Percentiles rank a stretch among this genome's conserved stretches.
Evolutionary conservation across 2,888 invertebrate genomes (phyloP).

Genomic region (Yponomeuta evonymella): DNA sequence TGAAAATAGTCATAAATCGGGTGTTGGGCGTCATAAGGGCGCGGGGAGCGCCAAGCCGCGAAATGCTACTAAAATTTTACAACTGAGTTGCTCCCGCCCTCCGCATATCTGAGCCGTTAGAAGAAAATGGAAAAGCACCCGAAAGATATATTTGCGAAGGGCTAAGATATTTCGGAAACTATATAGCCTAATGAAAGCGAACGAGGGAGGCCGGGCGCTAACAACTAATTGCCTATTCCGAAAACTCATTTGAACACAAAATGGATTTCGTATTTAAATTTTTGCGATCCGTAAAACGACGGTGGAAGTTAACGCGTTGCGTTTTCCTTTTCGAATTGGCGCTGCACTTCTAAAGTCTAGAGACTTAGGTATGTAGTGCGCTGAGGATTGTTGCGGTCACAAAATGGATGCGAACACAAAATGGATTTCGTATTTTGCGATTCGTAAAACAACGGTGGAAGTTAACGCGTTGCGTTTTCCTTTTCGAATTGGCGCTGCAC

Average conservation of each 20-base stretch:
- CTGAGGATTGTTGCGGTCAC: slow-evolving; percentile 75
- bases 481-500: no score
- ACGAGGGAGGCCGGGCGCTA: slow-evolving; percentile 73
- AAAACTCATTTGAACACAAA: slow-evolving; percentile 77
- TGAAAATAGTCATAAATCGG: slow-evolving; percentile 16
- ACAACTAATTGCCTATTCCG: slow-evolving; percentile 76
- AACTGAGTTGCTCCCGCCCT: slow-evolving; percentile 51
- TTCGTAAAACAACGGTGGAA: slow-evolving; percentile 61
- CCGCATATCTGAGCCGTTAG: slow-evolving; percentile 53
- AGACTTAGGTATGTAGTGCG: no score
- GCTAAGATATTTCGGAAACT: slow-evolving; percentile 73
- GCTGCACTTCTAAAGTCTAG: not conserved
- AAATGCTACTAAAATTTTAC: slow-evolving; percentile 62
- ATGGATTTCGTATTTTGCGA: slow-evolving; percentile 74
- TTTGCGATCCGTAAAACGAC: slow-evolving; percentile 71
- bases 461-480: no score
- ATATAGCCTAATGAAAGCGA: slow-evolving; percentile 76
- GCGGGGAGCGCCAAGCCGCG: slow-evolving; percentile 45
- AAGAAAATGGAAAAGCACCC: slow-evolving; percentile 68
- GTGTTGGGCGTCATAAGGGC: slow-evolving; percentile 3
- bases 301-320: slow-evolving; percentile 66
- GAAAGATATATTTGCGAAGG: slow-evolving; percentile 70
- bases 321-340: slow-evolving; percentile 37
- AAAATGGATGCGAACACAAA: slow-evolving; percentile 76
- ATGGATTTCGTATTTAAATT: slow-evolving; percentile 76